These are phyloP conservation scores for Ruditapes philippinarum DNA, from an alignment of 1,140 invertebrate genomes.

Conservation along the genomic window DNA sequence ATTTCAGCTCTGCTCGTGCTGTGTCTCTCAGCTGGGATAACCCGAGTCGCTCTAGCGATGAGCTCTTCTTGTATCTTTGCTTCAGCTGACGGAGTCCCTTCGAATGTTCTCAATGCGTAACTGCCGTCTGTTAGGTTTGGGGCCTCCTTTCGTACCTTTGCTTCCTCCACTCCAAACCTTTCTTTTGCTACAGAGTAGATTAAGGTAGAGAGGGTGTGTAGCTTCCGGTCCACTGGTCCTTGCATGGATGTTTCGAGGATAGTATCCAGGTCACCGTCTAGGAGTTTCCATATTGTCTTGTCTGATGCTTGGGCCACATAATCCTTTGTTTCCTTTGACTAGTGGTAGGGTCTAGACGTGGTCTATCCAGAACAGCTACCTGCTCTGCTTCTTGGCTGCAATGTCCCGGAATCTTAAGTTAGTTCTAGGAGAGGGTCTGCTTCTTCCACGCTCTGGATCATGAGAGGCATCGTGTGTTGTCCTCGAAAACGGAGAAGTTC, in stretches of 20 bases:
- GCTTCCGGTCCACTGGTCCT: constrained; percentile 37
- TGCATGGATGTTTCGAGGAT: constrained; percentile 52
- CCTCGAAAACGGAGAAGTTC: constrained; percentile 38
- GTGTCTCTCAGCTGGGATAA: constrained; percentile 37
- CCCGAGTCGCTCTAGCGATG: not conserved
- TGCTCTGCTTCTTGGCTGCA: not conserved
- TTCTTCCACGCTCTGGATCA: constrained; percentile 27
- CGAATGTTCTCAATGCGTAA: not conserved
- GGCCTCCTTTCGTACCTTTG: not conserved
- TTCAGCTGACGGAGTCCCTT: constrained; percentile 23
- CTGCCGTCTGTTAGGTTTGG: too few relatives aligned
- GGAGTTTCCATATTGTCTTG: constrained; percentile 32
- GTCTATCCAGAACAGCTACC: constrained; percentile 32
- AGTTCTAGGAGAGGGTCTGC: constrained; percentile 40
- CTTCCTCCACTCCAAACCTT: constrained; percentile 16
- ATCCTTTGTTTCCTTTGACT: constrained; percentile 24
- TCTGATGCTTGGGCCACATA: constrained; percentile 40
- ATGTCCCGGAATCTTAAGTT: not conserved
- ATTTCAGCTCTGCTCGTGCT: constrained; percentile 31
- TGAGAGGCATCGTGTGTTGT: constrained; percentile 10
- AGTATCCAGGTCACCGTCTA: constrained; percentile 34
- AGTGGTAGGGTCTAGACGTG: not conserved
- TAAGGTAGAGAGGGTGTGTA: constrained; percentile 7
- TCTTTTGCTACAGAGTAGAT: constrained; percentile 26
- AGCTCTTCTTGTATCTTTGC: not conserved